phyloP scores from a whole-genome alignment of 2,888 invertebrate genomes.

The Pterostichus niger region DNA sequence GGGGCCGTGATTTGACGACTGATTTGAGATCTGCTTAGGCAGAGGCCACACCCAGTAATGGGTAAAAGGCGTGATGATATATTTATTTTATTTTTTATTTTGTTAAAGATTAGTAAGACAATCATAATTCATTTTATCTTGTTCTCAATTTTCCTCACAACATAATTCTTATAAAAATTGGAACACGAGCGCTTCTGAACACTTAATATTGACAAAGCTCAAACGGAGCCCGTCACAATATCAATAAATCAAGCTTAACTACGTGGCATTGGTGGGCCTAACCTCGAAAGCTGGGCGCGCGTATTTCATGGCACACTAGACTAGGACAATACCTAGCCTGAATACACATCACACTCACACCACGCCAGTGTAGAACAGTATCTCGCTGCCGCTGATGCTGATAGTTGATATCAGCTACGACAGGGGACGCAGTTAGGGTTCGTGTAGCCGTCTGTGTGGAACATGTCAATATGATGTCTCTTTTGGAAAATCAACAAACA shows the following conservation, averaged over 20 bases:
- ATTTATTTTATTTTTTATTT: no score
- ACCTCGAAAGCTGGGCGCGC: background rate
- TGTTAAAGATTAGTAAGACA: no score
- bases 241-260: constrained; percentile 15
- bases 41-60: no score
- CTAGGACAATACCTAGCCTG: constrained; percentile 11
- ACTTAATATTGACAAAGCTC: constrained; percentile 15
- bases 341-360: background rate
- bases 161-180: background rate
- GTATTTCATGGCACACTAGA: background rate
- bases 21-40: no score
- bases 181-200: constrained; percentile 1
- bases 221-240: constrained; percentile 5
- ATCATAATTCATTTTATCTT: background rate
- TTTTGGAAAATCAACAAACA: no score
- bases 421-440: background rate
- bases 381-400: background rate
- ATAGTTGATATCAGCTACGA: background rate
- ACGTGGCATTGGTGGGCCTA: background rate
- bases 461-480: no score
- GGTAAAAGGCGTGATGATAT: no score
- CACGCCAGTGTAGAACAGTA: background rate
- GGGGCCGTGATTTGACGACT: no score
- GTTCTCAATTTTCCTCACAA: constrained; percentile 4
- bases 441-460: no score